Base-by-base conservation (phyloP, 2,113 vertebrate genomes). In the Sclerurus mexicanus region DNA sequence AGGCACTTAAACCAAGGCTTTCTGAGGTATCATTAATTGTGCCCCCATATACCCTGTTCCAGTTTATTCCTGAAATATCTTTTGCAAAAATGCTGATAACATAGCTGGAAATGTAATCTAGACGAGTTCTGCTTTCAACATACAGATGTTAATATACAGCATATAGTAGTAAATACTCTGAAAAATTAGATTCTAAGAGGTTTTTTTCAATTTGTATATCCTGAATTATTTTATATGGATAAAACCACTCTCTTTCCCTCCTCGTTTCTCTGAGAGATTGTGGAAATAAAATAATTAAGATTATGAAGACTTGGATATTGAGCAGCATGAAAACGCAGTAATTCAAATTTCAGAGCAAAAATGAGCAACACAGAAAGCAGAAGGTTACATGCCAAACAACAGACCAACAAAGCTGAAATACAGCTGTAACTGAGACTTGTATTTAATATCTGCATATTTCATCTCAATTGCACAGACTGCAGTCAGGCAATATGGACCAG, bases 81-180 rank as follows among this genome's bases (percentile, higher is more conserved):
- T 95, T 93, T 83, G 33, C 62, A 86, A 82, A 88, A 93, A 79
- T 76, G 30, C 53, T 83, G 78, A 90, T 90, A 95, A 87, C 24
- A 55, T 25, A 85, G 58, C 31, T 80, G 31, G 10, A 79, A 82
- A 80, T 72, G 52, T 64, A 88, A 88, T 79, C 62, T 37, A 39
- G 25, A 72, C 24, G n/a, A 90, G 58, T 79, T 68, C 58, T 72
- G 50, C 58, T 95, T 92, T 79, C 67, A 68, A 85, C 21, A 71
- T 13, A 69, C 4, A 62, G 46, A 77, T 84, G 64, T 62, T 91
- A 89, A 87, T 68, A 81, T 17, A 91, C 14, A 88, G 35, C 33
- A 59, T 24, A 64, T 27, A 68, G 63, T 0, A 0, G 37, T 72
- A 88, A 55, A 39, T 56, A 86, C 11, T 73, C 59, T 31, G 24